Evolutionary conservation across 2,797 vertebrate genomes (phyloP), one percentile per base, ranked within the genome.

Genomic region (Anniella stebbinsi): DNA sequence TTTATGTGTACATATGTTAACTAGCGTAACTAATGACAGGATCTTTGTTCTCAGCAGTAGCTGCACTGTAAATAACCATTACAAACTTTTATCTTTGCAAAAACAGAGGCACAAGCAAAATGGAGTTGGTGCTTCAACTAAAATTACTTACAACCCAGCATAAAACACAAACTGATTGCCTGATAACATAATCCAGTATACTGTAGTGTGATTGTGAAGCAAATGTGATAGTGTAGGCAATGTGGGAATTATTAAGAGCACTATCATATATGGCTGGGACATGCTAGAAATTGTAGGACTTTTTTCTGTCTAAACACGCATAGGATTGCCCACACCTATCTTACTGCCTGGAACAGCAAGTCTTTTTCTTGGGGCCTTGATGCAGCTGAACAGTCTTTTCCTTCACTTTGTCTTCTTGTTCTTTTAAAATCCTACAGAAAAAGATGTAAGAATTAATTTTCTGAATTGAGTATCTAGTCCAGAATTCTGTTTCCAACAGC

Each of bases 361-460:
- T 95, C 80, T 91, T 97, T 95, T 97, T 98, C 93, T 97, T 98
- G 28, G 95, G 72, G 80, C 77, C 87, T 66, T 94, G 89, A 13
- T 95, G 90, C 90, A 98, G 95, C 70, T 94, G 95, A 54, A 98
- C 93, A 0, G 97, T 98, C 95, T 98, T 98, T 94, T 98, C 98
- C 93, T 98, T 98, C 72, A 97, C 97, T 92, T 94, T 80, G 95
- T 98, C 98, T 92, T 98, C 98, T 51, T 98, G 98, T 41, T 98
- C 97, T 92, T 98, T 98, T 76, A 98, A 95, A 87, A 97, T 96
- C 98, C 99, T 95, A 89, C 1, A 60, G 89, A 88, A 82, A n/a
- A 92, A 90, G 92, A 8, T 90, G 41, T 54, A 87, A 89, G 80
- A 66, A 85, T 18, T 12, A 2, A 51, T 13, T 73, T 87, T 92